Base-by-base conservation (phyloP, 2,888 invertebrate genomes). In the Villa cingulata region DNA sequence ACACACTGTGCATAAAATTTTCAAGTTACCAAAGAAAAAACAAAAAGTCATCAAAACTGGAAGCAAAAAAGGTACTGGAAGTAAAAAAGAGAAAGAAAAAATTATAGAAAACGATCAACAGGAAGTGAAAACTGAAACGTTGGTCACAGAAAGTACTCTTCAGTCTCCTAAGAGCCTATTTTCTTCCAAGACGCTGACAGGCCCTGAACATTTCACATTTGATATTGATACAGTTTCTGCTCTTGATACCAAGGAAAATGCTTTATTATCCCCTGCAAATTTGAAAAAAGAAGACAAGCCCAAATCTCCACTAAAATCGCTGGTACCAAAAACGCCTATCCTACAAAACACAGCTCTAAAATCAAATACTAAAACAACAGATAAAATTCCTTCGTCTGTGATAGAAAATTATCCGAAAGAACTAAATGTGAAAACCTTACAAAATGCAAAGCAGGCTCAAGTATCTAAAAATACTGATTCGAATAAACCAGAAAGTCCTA, bases 1-100 rank as follows among this genome's bases (percentile, higher is more conserved):
- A 52, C 61, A 62, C 20, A 58, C 62, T 49, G 58, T 66, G 42
- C 57, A 64, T 49, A 63, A 64, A 48, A 55, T 65, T 2, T 62
- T 68, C 17, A 67, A 67, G 45, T 40, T 68, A 37, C 68, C 68
- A n/a, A 67, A 66, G 53, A 67, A 64, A 57, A 53, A 44, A n/a
- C 19, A 38, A 37, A 45, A 43, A 6, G 14, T 14, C 12, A 12
- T 3, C 12, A 32, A 12, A 12, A 32, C 29, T 32, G 29, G 45
- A 37, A 41, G 18, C 32, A 9, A 45, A 48, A 23, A 19, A 37
- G 17, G 12, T 16, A 18, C 38, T 41, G 12, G 12, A 14, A n/a
- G n/a, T 20, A 18, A 16, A 20, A 6, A 37, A 37, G 19, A 27
- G 41, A 29, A 32, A 32, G 3, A 3, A 12, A 6, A 27, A 27